These are phyloP conservation scores for Pyralis farinalis DNA, from an alignment of 2,888 invertebrate genomes.

Conservation along the genomic window DNA sequence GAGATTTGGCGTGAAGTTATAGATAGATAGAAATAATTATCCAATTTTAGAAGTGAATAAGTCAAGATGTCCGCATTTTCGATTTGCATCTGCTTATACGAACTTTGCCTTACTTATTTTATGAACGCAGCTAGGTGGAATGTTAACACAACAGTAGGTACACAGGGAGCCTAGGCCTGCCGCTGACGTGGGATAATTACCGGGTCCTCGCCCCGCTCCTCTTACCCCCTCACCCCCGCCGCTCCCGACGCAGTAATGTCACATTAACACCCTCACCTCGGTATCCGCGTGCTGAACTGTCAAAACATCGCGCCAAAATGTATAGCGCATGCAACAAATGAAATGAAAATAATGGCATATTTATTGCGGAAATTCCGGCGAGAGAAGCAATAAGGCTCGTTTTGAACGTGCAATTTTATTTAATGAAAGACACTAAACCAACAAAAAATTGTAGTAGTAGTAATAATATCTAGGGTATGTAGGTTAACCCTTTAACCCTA, in stretches of 20 bases:
- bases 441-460: too few species aligned
- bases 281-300: conserved; percentile 54
- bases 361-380: conserved; percentile 1
- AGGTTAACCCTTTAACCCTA: too few species aligned
- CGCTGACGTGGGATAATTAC: conserved; percentile 78
- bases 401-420: too few species aligned
- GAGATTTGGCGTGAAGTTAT: too few species aligned
- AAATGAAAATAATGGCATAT: conserved; percentile 1
- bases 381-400: neutral
- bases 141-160: conserved; percentile 52
- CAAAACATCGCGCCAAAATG: conserved; percentile 51
- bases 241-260: conserved; percentile 52
- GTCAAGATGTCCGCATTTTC: too few species aligned
- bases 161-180: conserved; percentile 70
- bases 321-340: conserved; percentile 3
- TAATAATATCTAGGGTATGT: too few species aligned
- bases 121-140: conserved; percentile 38
- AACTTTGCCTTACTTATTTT: conserved; percentile 28
- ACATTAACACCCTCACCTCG: conserved; percentile 72
- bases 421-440: too few species aligned
- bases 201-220: conserved; percentile 36
- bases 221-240: conserved; percentile 21
- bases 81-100: too few species aligned
- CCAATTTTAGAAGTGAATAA: too few species aligned
- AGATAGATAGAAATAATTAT: too few species aligned